phyloP scores from a whole-genome alignment of 2,888 invertebrate species.

The Barypeithes pellucidus region DNA sequence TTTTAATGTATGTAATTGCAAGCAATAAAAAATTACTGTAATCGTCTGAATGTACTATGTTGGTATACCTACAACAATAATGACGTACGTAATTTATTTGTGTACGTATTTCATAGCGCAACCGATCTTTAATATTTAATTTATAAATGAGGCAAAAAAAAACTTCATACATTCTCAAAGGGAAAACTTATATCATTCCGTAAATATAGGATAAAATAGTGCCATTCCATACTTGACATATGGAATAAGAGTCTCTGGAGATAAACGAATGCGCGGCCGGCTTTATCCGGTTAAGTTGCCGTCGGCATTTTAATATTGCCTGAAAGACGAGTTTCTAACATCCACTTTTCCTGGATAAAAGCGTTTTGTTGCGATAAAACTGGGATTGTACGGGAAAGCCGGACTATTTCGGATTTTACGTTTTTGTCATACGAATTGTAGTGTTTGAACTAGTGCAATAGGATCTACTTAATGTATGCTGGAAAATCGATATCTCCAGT shows the following conservation, averaged over 20 bases:
- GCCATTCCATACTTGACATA: neutral
- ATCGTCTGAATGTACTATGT: too few relatives aligned
- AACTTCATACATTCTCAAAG: neutral
- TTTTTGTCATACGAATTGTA: neutral
- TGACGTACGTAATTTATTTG: too few relatives aligned
- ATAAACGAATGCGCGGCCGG: slow-evolving; percentile 17
- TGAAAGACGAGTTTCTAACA: slow-evolving; percentile 34
- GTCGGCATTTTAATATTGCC: slow-evolving; percentile 40
- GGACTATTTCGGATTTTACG: slow-evolving; percentile 12
- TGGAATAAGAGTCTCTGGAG: slow-evolving; percentile 16
- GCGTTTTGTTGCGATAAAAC: slow-evolving; percentile 41
- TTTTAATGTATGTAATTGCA: too few relatives aligned
- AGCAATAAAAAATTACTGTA: too few relatives aligned
- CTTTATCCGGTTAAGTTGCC: slow-evolving; percentile 32
- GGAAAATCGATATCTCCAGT: too few relatives aligned
- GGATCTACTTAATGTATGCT: too few relatives aligned
- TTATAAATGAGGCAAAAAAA: too few relatives aligned
- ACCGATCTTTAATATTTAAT: too few relatives aligned
- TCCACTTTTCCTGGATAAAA: slow-evolving; percentile 35
- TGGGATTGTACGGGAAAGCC: slow-evolving; percentile 25
- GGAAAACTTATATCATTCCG: neutral
- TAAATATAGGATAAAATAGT: slow-evolving; percentile 16
- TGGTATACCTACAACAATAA: too few relatives aligned
- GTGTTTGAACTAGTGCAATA: slow-evolving; percentile 13
- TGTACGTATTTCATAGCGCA: too few relatives aligned